Evolutionary conservation across 2,888 invertebrate species (phyloP).

Genomic region (Lasioglossum zephyrum): DNA sequence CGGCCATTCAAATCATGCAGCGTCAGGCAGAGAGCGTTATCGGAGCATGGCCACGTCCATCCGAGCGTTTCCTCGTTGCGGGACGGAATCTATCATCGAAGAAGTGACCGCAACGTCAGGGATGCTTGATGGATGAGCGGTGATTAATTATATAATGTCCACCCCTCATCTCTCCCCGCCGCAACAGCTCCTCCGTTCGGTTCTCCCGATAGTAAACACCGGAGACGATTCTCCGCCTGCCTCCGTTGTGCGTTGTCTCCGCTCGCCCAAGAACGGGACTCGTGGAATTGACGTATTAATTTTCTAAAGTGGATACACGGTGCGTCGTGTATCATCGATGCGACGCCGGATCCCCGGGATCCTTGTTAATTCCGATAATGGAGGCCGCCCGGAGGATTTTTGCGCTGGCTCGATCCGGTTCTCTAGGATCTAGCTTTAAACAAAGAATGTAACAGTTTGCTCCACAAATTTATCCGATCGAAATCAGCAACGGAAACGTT

Average conservation of each 20-base stretch:
- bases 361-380: constrained; percentile 15
- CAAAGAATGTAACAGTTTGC: too few species aligned
- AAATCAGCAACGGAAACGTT: not conserved
- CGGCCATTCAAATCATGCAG: not conserved
- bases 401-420: not conserved
- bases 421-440: not conserved
- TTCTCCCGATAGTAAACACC: constrained; percentile 49
- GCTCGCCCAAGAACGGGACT: constrained; percentile 12
- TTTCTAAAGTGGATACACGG: constrained; percentile 51
- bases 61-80: constrained; percentile 35
- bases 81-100: constrained; percentile 72
- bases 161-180: constrained; percentile 15
- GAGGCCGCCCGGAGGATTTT: not conserved
- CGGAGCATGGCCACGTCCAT: constrained; percentile 30
- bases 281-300: constrained; percentile 60
- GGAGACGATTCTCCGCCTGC: constrained; percentile 29
- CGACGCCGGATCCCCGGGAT: not conserved
- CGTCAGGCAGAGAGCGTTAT: constrained; percentile 27
- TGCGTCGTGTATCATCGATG: constrained; percentile 2
- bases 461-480: not conserved
- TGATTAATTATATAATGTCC: constrained; percentile 82
- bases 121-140: constrained; percentile 80
- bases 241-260: constrained; percentile 29
- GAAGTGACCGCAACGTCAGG: constrained; percentile 76
- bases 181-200: constrained; percentile 32